Conservation (phyloP, 2,888 invertebrate genomes). For the Cenopis cana region DNA sequence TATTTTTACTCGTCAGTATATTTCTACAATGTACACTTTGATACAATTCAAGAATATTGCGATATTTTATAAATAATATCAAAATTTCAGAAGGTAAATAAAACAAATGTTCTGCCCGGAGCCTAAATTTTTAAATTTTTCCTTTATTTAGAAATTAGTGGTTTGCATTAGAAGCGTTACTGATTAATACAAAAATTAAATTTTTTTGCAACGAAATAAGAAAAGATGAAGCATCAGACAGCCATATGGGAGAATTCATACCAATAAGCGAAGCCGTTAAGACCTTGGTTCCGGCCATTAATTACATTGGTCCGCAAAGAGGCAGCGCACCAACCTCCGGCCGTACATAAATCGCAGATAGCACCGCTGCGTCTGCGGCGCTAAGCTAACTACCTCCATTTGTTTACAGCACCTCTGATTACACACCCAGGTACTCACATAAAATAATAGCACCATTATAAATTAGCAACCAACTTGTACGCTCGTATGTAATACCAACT, state of each 20-base stretch:
- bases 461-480: conserved; percentile 10
- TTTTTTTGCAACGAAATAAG: too few species aligned
- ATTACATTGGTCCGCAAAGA: conserved; percentile 43
- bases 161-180: too few species aligned
- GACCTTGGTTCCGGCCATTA: conserved; percentile 37
- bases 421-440: conserved; percentile 62
- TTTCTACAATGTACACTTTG: too few species aligned
- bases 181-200: too few species aligned
- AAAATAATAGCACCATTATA: conserved; percentile 46
- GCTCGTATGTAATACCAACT: not conserved
- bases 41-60: too few species aligned
- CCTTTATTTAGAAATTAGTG: too few species aligned
- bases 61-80: too few species aligned
- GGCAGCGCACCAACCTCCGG: conserved; percentile 48
- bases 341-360: conserved; percentile 76
- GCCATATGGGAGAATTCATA: not conserved
- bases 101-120: not conserved
- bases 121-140: too few species aligned
- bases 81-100: not conserved
- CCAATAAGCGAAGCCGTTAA: conserved; percentile 34
- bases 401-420: conserved; percentile 78
- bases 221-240: too few species aligned
- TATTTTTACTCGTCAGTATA: too few species aligned
- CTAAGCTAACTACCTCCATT: conserved; percentile 79
- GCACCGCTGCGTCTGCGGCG: conserved; percentile 74